Evolutionary conservation across 35 echinoderm and acorn worm species (phyloP).

Genomic region (Anneissia japonica): DNA sequence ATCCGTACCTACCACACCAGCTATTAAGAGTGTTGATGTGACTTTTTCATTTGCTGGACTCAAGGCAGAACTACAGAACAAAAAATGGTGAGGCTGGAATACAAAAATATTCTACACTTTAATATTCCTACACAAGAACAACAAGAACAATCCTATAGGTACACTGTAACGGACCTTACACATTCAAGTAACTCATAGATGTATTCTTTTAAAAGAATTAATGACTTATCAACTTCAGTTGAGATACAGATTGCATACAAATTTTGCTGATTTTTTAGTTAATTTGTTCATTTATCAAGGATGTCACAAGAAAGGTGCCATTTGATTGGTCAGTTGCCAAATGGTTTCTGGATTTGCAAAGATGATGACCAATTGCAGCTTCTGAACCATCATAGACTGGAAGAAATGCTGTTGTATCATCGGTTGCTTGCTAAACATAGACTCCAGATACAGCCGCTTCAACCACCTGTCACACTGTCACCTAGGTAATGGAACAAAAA

Average conservation of each 20-base stretch:
- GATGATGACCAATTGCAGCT: neutral
- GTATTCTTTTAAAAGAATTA: too few species aligned
- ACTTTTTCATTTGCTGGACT: neutral
- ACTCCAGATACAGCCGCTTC: neutral
- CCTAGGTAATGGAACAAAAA: neutral
- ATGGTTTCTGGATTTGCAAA: neutral
- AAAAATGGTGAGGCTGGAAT: neutral
- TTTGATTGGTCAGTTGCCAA: neutral
- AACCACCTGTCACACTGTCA: neutral
- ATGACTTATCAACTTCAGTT: too few species aligned
- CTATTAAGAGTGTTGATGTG: neutral
- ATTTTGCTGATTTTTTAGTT: too few species aligned
- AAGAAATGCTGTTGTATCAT: neutral
- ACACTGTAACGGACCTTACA: too few species aligned
- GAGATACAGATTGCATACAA: too few species aligned
- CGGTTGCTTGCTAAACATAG: neutral
- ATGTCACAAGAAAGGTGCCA: neutral
- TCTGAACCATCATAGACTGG: neutral
- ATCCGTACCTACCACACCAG: neutral
- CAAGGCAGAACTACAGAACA: neutral
- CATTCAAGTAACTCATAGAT: too few species aligned
- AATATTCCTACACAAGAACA: too few species aligned
- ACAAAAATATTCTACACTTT: too few species aligned
- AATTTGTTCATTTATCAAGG: too few species aligned
- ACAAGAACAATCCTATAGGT: too few species aligned